Conservation (phyloP, 2,113 vertebrate species). For the Martes martes region DNA sequence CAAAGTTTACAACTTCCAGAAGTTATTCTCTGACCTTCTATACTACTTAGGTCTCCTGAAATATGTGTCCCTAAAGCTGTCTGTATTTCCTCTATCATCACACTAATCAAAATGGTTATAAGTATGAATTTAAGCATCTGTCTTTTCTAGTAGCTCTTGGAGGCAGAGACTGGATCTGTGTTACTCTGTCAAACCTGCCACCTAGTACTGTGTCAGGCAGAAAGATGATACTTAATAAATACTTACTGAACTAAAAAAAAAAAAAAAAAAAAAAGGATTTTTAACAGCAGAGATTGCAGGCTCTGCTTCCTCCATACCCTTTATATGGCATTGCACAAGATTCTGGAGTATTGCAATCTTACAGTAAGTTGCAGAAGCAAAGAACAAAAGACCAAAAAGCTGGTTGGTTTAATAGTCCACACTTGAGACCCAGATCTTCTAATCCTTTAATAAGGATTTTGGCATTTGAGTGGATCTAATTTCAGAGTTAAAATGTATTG, state of each 20-base stretch:
- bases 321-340: background rate
- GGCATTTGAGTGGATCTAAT: background rate
- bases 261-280: background rate
- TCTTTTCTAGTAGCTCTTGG: background rate
- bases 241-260: background rate
- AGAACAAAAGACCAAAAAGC: background rate
- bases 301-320: background rate
- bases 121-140: background rate
- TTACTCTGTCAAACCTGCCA: background rate
- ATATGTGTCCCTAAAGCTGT: background rate
- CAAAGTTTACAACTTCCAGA: background rate
- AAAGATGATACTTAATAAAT: background rate
- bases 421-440: background rate
- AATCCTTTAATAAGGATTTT: background rate
- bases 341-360: background rate
- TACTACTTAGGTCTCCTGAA: background rate
- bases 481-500: slow-evolving; percentile 6
- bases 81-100: background rate
- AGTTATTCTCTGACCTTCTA: background rate
- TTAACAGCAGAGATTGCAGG: background rate
- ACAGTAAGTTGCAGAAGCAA: background rate
- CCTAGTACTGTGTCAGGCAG: background rate
- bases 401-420: background rate
- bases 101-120: background rate
- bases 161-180: background rate